A percentile compares a stretch with the other conserved stretches of the same genome.
These are phyloP conservation scores for Bombylius discolor DNA, from an alignment of 2,888 invertebrate species.

Conservation along the genomic window DNA sequence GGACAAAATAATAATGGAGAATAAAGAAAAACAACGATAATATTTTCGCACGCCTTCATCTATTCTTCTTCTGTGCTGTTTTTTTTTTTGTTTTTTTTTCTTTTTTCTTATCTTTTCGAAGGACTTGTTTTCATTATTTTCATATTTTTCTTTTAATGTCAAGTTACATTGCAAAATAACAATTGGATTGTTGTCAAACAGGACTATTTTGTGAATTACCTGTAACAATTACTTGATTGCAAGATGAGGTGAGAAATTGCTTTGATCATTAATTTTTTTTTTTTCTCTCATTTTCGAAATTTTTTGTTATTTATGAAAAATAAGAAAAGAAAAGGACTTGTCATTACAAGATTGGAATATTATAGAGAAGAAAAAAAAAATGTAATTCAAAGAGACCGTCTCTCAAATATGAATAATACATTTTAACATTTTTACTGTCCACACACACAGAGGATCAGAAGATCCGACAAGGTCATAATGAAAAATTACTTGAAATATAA, in stretches of 20 bases:
- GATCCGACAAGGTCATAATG: neutral
- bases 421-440: too few relatives aligned
- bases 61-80: too few relatives aligned
- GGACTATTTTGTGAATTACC: neutral
- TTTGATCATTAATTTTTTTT: neutral
- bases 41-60: neutral
- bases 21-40: neutral
- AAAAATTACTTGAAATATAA: neutral
- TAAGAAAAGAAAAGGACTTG: neutral
- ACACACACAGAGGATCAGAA: neutral
- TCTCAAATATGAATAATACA: too few relatives aligned
- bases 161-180: neutral
- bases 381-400: neutral
- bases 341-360: neutral
- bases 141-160: too few relatives aligned
- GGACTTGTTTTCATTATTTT: too few relatives aligned
- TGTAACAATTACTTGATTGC: neutral
- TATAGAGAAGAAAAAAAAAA: too few relatives aligned
- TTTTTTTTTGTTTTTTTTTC: neutral
- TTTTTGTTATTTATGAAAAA: too few relatives aligned
- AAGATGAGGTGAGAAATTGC: neutral
- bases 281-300: too few relatives aligned
- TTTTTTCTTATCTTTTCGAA: neutral
- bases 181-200: neutral
- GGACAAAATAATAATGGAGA: too few relatives aligned